Evolutionary conservation across 2,797 vertebrate genomes (phyloP), one percentile per base, ranked within the genome.

Genomic region (Gambelia wislizenii): DNA sequence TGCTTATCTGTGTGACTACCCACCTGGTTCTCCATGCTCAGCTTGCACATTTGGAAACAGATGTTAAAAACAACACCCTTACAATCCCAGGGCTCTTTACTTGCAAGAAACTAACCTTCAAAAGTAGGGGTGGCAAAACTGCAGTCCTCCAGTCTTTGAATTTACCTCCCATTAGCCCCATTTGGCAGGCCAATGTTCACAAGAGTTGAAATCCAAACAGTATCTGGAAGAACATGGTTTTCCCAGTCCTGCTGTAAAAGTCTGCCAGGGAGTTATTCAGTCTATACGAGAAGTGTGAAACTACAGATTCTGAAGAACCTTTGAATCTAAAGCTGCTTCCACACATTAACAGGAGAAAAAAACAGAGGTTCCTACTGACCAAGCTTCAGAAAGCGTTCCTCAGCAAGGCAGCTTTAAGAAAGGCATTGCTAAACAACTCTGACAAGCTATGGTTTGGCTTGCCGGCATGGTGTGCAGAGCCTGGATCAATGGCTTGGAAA

Each of bases 401-500:
- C 75, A 54, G 8, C 84, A 84, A 69, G 78, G 54, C 49, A 80
- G 64, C 70, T 92, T 56, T 76, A 54, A 76, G 91, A 91, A 92
- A 87, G 87, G 72, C 5, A 84, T 7, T 33, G 20, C 86, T 91
- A 88, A 87, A n/a, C 91, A 85, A 81, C 87, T 89, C 64, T 84
- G 91, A 91, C 91, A 93, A 87, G 85, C 83, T 92, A 70, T 75
- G 82, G 92, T 92, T 91, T 83, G 92, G 81, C 5, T 90, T 94
- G 89, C 87, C 61, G 86, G 89, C 80, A 42, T 89, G 54, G 44
- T 91, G 83, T 83, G 83, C 80, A 81, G 84, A 67, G 87, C 84
- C 47, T 91, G 82, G 98, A 98, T 98, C 97, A 95, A 98, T 98
- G 97, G 94, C 94, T 97, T 97, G 97, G 97, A 98, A 98, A 98